Base-by-base conservation (phyloP, 2,113 vertebrate genomes). In the Mirza zaza region DNA sequence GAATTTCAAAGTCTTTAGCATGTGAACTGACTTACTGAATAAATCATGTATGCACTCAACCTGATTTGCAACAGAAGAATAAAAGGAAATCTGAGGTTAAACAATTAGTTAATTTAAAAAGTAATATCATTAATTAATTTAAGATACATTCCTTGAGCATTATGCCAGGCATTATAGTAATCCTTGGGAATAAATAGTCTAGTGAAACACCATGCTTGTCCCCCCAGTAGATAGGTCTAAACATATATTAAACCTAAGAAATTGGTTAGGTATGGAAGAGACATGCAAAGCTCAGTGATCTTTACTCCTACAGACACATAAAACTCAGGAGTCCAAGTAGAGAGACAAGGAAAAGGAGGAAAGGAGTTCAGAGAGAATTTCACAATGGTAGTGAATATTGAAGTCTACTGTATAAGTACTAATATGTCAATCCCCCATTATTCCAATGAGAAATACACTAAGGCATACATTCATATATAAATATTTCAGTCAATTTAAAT, bases 401-500 rank as follows among this genome's bases (percentile, higher is more conserved):
- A 88, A 59, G 42, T 82, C 75, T 11, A 39, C 6, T 65, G 15
- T 86, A 6, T 25, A 91, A 83, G 14, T 25, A 11, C n/a, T 84
- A 80, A 80, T 34, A 52, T 36, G 8, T 76, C 48, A 82, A 82
- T 83, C 6, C 6, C 29, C 32, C 5, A 13, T 79, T 57, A 73
- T 75, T 42, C 42, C 67, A 68, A 29, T 45, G 39, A 95, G 21
- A 91, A 87, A 71, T 2, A 96, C 2, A 4, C 21, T 45, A 8
- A 68, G 6, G 5, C 25, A 45, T 34, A 73, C 2, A 76, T 27
- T 79, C 14, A 77, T 61, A 57, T 59, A 21, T 32, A 94, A 87
- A 68, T 39, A 91, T 82, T 95, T 68, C 71, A 36, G 77, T 84
- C 48, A 81, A 68, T 89, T 89, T 75, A 92, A 96, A 92, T 75